These are phyloP conservation scores for Cetonia aurata DNA, from an alignment of 2,888 invertebrate species.

Conservation along the genomic window DNA sequence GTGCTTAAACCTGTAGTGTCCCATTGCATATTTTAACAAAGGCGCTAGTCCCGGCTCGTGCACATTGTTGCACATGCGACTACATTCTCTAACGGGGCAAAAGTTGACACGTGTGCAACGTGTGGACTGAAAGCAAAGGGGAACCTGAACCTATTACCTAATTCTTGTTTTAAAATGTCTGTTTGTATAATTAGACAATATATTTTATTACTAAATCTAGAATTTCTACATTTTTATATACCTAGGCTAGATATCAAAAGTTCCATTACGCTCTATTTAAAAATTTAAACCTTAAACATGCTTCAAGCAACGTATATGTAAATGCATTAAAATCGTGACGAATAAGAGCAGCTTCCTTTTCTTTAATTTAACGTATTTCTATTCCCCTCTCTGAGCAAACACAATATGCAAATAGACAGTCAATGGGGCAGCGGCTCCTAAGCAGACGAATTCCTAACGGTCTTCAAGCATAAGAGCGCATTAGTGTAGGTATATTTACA, in stretches of 20 bases:
- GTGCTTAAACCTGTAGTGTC: constrained; percentile 1
- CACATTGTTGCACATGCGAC: constrained; percentile 18
- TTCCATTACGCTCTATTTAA: too few species aligned
- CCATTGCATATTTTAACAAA: constrained; percentile 24
- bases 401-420: constrained; percentile 25
- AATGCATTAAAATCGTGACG: constrained; percentile 11
- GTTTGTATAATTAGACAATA: too few species aligned
- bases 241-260: too few species aligned
- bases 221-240: too few species aligned
- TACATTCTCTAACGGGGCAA: constrained; percentile 25
- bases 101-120: constrained; percentile 20
- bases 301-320: background rate
- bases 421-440: background rate
- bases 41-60: constrained; percentile 16
- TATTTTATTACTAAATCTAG: too few species aligned
- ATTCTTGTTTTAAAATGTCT: too few species aligned
- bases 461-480: constrained; percentile 45
- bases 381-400: constrained; percentile 22
- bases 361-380: constrained; percentile 15
- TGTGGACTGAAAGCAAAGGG: background rate
- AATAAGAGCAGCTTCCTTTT: constrained; percentile 11
- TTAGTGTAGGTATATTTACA: constrained; percentile 60
- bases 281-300: background rate
- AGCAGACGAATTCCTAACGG: constrained; percentile 32
- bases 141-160: constrained; percentile 10